These are phyloP conservation scores for Hyppa rectilinea DNA, from an alignment of 2,888 invertebrate species.

Conservation along the genomic window DNA sequence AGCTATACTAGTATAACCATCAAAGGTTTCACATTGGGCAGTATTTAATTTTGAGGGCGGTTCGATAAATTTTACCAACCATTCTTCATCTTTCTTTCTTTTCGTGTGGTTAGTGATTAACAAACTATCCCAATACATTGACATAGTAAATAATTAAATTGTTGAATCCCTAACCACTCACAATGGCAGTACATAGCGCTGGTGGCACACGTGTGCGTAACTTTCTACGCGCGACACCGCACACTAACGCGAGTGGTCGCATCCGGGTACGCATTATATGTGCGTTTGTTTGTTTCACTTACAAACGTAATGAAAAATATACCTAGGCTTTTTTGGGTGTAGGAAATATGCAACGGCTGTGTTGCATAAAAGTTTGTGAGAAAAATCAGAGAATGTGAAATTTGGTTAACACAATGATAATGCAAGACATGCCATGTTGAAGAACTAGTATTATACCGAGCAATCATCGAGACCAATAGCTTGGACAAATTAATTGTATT, in stretches of 20 bases:
- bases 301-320: slow-evolving; percentile 29
- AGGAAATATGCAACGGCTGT: slow-evolving; percentile 14
- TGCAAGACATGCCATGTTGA: not conserved
- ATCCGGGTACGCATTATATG: slow-evolving; percentile 68
- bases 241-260: slow-evolving; percentile 75
- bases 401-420: not conserved
- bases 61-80: no score
- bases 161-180: slow-evolving; percentile 1
- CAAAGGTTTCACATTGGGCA: not conserved
- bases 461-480: no score
- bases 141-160: not conserved
- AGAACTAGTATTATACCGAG: not conserved
- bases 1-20: slow-evolving; percentile 1
- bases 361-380: not conserved
- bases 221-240: slow-evolving; percentile 79
- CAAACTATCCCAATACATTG: no score
- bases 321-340: not conserved
- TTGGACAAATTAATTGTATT: not conserved
- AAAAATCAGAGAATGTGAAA: not conserved
- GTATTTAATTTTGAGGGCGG: not conserved
- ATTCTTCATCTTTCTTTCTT: no score
- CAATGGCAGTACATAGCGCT: slow-evolving; percentile 27
- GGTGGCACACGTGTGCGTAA: slow-evolving; percentile 56
- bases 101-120: no score
- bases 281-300: slow-evolving; percentile 53